A percentile compares a stretch with the other conserved stretches of the same genome.
These are phyloP conservation scores for Montipora efflorescens DNA, from an alignment of 64 coral and sea anemone species.

Conservation along the genomic window DNA sequence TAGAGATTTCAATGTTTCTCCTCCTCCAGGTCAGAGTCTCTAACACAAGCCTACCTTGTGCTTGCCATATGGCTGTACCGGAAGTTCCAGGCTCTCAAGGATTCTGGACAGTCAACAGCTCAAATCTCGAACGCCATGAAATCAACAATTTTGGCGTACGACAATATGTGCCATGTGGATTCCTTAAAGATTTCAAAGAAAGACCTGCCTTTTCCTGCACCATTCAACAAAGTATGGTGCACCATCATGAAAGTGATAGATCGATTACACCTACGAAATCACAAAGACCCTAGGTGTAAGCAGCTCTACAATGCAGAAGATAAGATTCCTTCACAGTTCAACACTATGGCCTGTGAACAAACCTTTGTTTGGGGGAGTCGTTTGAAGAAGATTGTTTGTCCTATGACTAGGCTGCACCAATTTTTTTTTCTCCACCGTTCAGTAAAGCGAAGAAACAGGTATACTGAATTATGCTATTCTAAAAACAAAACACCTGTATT, in stretches of 20 bases:
- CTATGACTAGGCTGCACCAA: slow-evolving; percentile 13
- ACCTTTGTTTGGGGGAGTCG: slow-evolving; percentile 33
- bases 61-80: neutral
- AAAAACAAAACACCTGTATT: too few relatives aligned
- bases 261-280: neutral
- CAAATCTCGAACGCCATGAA: neutral
- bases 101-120: neutral
- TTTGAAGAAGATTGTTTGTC: slow-evolving; percentile 5
- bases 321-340: neutral
- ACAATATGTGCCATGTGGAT: slow-evolving; percentile 55
- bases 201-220: neutral
- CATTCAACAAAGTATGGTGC: neutral
- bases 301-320: slow-evolving; percentile 15
- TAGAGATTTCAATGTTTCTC: neutral
- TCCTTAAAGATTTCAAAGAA: neutral
- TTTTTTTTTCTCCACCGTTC: slow-evolving; percentile 35
- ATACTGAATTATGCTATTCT: too few relatives aligned
- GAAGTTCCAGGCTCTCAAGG: slow-evolving; percentile 4
- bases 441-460: neutral
- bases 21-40: slow-evolving; percentile 41
- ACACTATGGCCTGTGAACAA: slow-evolving; percentile 38
- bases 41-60: slow-evolving; percentile 21
- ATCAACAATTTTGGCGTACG: slow-evolving; percentile 15
- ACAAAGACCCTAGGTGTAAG: slow-evolving; percentile 25
- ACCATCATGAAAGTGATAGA: neutral